Evolutionary conservation across 2,797 vertebrate species (phyloP), one percentile per base, ranked within the genome.

Genomic region (Liparis tanakae): DNA sequence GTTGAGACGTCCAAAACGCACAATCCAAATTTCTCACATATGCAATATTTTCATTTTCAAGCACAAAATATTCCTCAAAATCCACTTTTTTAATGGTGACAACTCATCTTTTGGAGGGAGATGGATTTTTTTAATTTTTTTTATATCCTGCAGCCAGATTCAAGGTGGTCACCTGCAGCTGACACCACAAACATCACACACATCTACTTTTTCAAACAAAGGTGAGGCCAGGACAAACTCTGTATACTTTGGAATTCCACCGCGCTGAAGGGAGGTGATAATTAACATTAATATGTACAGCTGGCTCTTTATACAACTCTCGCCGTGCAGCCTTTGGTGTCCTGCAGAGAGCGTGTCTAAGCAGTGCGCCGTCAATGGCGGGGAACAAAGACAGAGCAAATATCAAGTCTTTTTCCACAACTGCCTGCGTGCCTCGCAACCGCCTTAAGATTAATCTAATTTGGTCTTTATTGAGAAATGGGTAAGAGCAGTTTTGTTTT

Each of bases 401-500:
- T 85, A 89, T 90, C 85, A 89, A 89, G 90, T 91, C 86, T 79
- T 87, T 90, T 93, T 91, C 86, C 80, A 74, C 84, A 80, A 83
- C 86, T 82, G 88, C 82, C 81, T 83, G 72, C 70, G 77, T 76
- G 85, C 84, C 82, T 85, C 74, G 71, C 78, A 82, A 82, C 82
- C 82, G 85, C 83, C 79, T 90, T 92, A 92, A 92, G 88, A 92
- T 93, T 91, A 90, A 89, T 93, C 94, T 94, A 94, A 95, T 94
- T 94, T 93, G 91, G 90, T 93, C 91, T 94, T 93, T 93, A 92
- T 93, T 94, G 92, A 92, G 93, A 93, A 92, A 94, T 85, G 89
- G 92, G 89, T 92, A 92, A 92, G 92, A 91, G 88, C 90, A 92
- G 92, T 94, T 94, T 93, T 94, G 93, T 94, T 95, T 95, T 95